Evolutionary conservation across 2,888 invertebrate genomes (phyloP), one percentile per base, ranked within the genome.

Genomic region (Xanthorhoe designata): DNA sequence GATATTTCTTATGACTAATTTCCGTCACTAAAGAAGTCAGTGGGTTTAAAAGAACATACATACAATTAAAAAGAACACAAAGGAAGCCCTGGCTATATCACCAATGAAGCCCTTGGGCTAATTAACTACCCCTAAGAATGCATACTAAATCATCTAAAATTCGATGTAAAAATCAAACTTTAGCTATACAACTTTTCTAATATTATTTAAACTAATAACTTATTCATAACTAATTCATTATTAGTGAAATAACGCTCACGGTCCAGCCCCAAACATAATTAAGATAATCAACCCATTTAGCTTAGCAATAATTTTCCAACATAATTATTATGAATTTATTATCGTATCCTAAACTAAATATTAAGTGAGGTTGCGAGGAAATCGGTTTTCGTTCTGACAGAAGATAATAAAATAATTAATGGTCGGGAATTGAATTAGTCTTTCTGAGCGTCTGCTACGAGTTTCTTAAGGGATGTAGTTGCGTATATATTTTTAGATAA

Each of bases 351-450:
- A 53, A 62, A 56, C 62, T 56, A 19, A 58, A 59, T 64, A 59
- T 58, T 57, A 24, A 45, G 56, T 49, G 42, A 54, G 50, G 49
- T 45, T 50, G 42, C 24, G 61, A 57, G 66, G 53, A 54, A 66
- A 60, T 60, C 60, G 61, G 60, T 52, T 57, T 52, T 58, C 61
- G 58, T 61, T 66, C 56, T 66, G 66, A 61, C 66, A 66, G 53
- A 38, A 66, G 66, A 61, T 61, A 65, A 61, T 61, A 58, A 61
- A 32, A 54, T 66, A 50, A 56, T 58, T 61, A 61, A 65, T 61
- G 56, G 17, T 51, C n/a, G 47, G 15, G 32, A 17, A 52, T 55
- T 61, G 17, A 58, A 64, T 58, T 53, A 24, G 57, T 10, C 17
- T 57, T 38, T 58, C 15, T 15, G 32, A 45, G 60, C 17, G 50